phyloP scores from a whole-genome alignment of 2,797 vertebrate genomes.

The Anabacerthia variegaticeps region DNA sequence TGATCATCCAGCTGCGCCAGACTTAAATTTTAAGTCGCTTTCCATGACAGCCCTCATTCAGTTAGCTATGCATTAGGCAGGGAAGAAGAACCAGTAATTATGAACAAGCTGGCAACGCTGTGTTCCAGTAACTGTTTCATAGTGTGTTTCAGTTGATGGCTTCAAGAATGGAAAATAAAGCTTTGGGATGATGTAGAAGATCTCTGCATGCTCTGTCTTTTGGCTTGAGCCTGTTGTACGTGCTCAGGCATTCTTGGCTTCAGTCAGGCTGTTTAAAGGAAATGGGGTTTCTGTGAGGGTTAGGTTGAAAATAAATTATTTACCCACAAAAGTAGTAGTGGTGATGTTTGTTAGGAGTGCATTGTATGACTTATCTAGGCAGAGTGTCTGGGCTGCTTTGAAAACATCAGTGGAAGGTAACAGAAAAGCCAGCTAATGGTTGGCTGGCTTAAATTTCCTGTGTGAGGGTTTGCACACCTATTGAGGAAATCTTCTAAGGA shows the following conservation, averaged over 20 bases:
- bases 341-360: not conserved
- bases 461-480: fast-evolving
- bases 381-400: not conserved
- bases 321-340: not conserved
- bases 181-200: not conserved
- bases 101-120: not conserved
- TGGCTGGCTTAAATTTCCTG: not conserved
- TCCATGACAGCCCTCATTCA: not conserved
- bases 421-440: not conserved
- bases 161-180: not conserved
- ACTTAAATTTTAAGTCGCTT: not conserved
- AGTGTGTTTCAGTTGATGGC: not conserved
- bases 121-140: not conserved
- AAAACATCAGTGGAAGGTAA: not conserved
- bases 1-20: not conserved
- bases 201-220: not conserved
- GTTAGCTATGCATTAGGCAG: not conserved
- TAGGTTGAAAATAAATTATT: not conserved
- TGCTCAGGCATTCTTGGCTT: not conserved
- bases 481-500: not conserved
- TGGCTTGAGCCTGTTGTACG: fast-evolving
- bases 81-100: not conserved
- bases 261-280: not conserved
- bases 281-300: not conserved
- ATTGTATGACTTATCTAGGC: not conserved